A percentile compares a stretch with the other conserved stretches of the same genome.
Evolutionary conservation across 2,888 invertebrate genomes (phyloP).

Genomic region (Zonitis immaculata): DNA sequence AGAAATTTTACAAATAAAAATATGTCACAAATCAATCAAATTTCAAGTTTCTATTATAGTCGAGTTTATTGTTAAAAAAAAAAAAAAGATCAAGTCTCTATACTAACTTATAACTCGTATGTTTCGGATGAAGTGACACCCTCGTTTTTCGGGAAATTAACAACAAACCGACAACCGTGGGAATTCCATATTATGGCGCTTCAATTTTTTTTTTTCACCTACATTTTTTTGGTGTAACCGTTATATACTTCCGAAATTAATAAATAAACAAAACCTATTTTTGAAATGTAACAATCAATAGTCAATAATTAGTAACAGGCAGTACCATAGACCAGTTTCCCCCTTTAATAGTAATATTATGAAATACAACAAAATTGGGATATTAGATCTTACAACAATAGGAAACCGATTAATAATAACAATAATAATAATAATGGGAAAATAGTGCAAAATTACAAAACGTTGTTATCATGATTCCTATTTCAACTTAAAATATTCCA

Average conservation of each 20-base stretch:
- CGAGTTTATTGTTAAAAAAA: background rate
- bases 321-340: conserved; percentile 7
- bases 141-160: conserved; percentile 18
- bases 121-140: conserved; percentile 20
- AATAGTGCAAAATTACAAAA: too few species aligned
- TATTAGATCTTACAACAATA: too few species aligned
- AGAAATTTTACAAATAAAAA: too few species aligned
- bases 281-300: background rate
- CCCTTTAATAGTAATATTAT: background rate
- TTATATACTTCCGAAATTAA: background rate
- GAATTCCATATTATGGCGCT: conserved; percentile 4
- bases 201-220: background rate
- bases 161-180: conserved; percentile 39
- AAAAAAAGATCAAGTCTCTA: background rate
- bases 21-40: background rate
- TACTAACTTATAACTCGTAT: conserved; percentile 2
- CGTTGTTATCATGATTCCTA: background rate
- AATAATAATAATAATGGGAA: too few species aligned
- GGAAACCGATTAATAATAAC: too few species aligned
- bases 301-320: conserved; percentile 15
- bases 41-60: background rate
- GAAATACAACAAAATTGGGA: background rate
- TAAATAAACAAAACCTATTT: background rate
- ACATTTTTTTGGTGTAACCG: background rate
- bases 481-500: background rate